Percentiles rank a stretch among this genome's conserved stretches.
Conservation (phyloP, 2,888 invertebrate species). For the Sympetrum striolatum region DNA sequence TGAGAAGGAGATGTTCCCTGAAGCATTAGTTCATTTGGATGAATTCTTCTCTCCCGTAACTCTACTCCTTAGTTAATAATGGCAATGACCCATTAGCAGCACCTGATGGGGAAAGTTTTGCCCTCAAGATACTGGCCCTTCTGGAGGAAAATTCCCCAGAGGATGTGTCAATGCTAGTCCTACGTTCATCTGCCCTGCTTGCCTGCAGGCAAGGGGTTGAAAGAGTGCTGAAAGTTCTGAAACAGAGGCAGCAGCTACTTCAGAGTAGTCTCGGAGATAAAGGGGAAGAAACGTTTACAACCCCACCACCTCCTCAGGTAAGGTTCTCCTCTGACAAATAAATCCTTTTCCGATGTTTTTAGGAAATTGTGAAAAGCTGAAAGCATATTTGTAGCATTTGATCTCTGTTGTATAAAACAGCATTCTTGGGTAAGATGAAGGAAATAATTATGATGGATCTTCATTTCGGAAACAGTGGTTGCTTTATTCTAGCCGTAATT, state of each 20-base stretch:
- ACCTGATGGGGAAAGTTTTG: conserved; percentile 44
- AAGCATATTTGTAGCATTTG: not conserved
- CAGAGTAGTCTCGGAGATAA: not conserved
- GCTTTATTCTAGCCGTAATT: too few species aligned
- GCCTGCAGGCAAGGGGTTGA: conserved; percentile 64
- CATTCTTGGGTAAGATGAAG: not conserved
- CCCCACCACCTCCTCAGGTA: conserved; percentile 13
- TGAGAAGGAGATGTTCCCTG: not conserved
- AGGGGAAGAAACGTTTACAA: not conserved
- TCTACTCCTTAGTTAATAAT: not conserved
- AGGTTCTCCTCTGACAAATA: not conserved
- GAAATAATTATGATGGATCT: not conserved
- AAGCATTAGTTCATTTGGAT: not conserved
- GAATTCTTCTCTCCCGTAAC: not conserved
- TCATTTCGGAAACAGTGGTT: too few species aligned
- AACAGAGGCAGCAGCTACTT: conserved; percentile 49
- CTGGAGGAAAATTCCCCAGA: conserved; percentile 58
- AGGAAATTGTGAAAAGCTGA: not conserved
- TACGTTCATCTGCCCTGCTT: conserved; percentile 62
- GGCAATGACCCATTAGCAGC: conserved; percentile 8
- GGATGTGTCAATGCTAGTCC: conserved; percentile 62
- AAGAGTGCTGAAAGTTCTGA: conserved; percentile 62
- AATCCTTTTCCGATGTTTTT: too few species aligned
- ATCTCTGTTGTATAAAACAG: not conserved
- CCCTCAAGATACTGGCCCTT: conserved; percentile 56